Evolutionary conservation across 2,888 invertebrate species (phyloP), one percentile per base, ranked within the genome.

Genomic region (Dasypogon diadema): DNA sequence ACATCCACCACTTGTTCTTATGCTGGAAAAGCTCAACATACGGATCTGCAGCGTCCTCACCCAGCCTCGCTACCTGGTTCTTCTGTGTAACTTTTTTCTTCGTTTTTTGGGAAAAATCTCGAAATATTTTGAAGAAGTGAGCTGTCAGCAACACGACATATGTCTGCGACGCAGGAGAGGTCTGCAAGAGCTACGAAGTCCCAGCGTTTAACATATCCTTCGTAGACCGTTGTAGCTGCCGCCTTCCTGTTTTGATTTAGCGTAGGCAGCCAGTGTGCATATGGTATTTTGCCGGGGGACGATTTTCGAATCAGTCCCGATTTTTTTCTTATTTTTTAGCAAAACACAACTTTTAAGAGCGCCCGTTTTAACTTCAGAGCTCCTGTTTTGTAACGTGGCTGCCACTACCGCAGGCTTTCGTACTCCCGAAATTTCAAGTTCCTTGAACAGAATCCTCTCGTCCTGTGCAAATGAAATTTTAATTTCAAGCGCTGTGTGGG

Each of bases 71-170:
- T 46, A 65, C 46, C 70, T 21, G 70, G 30, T 5, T 54, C 30
- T 22, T 34, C 54, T 54, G 21, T 54, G 54, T 26, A 70, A 54
- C 26, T 70, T 51, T 65, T 65, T 65, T 22, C 65, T 42, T 65
- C 22, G 12, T 65, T n/a, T 42, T 51, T 51, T 48, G 10, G 26
- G 34, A 30, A 70, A 70, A 54, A 54, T 54, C 51, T 70, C 51
- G 34, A 54, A 70, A 70, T 51, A 51, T 70, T 48, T 70, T 18
- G 54, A 70, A 70, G 54, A 70, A 70, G 54, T 70, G 34, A 54
- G 34, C 70, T 70, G 54, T 70, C 70, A 70, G 70, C 70, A 70
- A 70, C 70, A 70, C 70, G 70, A 70, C 70, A 70, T 70, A 70
- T 70, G 70, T 70, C 70, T 70, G 54, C 30, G 34, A 54, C 16